Evolutionary conservation across 2,113 vertebrate genomes (phyloP).

Genomic region (Mus spicilegus): DNA sequence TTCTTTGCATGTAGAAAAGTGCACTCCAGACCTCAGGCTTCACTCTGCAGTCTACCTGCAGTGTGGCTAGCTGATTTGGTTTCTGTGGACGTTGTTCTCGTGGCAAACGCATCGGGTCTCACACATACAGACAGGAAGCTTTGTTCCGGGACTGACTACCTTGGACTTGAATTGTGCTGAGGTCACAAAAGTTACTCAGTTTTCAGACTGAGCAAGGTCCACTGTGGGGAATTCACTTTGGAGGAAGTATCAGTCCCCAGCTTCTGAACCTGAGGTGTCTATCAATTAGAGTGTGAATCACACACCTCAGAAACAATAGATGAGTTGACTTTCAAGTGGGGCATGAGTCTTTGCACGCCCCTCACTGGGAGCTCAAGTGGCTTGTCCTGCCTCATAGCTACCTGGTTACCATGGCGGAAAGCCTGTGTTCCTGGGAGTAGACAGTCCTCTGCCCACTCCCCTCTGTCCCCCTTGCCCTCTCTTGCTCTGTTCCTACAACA

Average conservation of each 20-base stretch:
- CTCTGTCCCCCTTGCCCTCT: neutral
- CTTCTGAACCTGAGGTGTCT: neutral
- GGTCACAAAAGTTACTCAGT: neutral
- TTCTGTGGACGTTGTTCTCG: neutral
- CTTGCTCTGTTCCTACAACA: neutral
- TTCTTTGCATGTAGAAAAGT: neutral
- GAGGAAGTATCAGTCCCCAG: accelerated
- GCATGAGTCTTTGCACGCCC: neutral
- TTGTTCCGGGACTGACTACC: neutral
- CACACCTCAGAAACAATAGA: neutral
- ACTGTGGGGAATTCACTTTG: neutral
- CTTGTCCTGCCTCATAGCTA: too few species aligned
- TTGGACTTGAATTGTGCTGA: neutral
- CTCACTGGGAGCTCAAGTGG: neutral
- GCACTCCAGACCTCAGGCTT: neutral
- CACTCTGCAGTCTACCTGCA: too few species aligned
- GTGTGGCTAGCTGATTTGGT: neutral
- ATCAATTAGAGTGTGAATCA: neutral
- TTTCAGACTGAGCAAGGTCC: neutral
- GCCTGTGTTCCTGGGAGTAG: neutral
- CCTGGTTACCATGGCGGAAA: neutral
- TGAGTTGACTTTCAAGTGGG: neutral
- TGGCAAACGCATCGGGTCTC: neutral
- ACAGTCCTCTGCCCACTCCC: too few species aligned
- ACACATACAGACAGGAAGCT: neutral